phyloP scores from a whole-genome alignment of 2,888 invertebrate genomes.

The Dryobotodes eremita region DNA sequence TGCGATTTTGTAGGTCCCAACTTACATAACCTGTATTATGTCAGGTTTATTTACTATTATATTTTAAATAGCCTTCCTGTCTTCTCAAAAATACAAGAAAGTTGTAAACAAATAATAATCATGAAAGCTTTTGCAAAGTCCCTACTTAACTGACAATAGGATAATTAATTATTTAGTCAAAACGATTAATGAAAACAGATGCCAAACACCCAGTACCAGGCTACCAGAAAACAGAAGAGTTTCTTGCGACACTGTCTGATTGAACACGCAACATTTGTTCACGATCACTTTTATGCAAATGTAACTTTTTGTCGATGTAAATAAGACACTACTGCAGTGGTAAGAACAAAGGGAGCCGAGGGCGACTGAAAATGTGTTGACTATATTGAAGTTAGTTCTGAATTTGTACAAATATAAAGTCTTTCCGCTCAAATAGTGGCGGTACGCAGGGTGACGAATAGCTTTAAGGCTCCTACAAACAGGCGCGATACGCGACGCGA shows the following conservation, averaged over 20 bases:
- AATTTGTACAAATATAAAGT: background rate
- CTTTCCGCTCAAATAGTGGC: background rate
- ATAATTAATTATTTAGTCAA: background rate
- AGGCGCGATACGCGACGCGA: too few relatives aligned
- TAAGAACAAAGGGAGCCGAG: conserved; percentile 43
- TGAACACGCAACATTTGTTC: conserved; percentile 35
- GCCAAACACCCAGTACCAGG: conserved; percentile 16
- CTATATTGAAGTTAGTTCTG: conserved; percentile 2
- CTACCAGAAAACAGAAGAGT: conserved; percentile 19
- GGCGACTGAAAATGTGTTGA: conserved; percentile 40
- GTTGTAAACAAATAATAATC: background rate
- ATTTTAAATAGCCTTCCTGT: background rate
- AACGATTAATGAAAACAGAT: conserved; percentile 11
- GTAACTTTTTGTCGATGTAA: conserved; percentile 48
- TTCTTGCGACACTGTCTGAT: conserved; percentile 9
- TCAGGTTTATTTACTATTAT: background rate
- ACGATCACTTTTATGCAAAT: conserved; percentile 44
- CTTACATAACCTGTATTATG: background rate
- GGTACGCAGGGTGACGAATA: background rate
- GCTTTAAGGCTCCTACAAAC: too few relatives aligned
- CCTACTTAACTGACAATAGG: background rate
- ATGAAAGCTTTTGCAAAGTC: background rate
- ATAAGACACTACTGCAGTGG: conserved; percentile 53
- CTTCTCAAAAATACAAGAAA: background rate
- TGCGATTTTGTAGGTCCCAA: background rate